Conservation (phyloP, 2,113 vertebrate genomes). For the Pycnonotus jocosus region DNA sequence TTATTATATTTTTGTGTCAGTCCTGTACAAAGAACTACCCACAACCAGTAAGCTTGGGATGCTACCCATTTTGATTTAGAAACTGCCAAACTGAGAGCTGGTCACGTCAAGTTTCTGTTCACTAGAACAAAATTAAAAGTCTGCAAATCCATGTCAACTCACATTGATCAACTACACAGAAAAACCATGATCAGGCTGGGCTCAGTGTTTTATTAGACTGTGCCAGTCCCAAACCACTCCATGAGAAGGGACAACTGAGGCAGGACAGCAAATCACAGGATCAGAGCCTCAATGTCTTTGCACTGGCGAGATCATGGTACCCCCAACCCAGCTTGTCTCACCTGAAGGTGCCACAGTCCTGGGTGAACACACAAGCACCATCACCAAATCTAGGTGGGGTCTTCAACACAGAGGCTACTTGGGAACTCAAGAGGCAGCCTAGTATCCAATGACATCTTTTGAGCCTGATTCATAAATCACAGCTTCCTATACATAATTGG, state of each 20-base stretch:
- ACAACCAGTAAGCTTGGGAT: background rate
- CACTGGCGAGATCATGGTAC: background rate
- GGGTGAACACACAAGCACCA: background rate
- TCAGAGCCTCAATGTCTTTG: background rate
- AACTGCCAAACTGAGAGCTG: background rate
- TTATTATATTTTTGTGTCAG: background rate
- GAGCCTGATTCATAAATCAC: background rate
- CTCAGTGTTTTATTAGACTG: background rate
- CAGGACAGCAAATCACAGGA: background rate
- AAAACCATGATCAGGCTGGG: background rate
- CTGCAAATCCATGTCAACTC: background rate
- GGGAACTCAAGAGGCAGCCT: background rate
- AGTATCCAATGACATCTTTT: background rate
- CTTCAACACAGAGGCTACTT: background rate
- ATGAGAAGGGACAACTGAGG: accelerated
- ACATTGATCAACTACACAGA: background rate
- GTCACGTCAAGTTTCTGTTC: background rate
- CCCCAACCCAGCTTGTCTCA: background rate
- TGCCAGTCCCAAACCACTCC: accelerated
- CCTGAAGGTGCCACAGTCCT: background rate
- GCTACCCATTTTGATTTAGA: background rate
- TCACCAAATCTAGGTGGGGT: background rate
- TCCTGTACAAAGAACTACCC: background rate
- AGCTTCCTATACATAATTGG: background rate
- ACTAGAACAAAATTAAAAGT: background rate